These are phyloP conservation scores for Papilio helenus DNA, from an alignment of 1,140 invertebrate genomes.

Conservation along the genomic window DNA sequence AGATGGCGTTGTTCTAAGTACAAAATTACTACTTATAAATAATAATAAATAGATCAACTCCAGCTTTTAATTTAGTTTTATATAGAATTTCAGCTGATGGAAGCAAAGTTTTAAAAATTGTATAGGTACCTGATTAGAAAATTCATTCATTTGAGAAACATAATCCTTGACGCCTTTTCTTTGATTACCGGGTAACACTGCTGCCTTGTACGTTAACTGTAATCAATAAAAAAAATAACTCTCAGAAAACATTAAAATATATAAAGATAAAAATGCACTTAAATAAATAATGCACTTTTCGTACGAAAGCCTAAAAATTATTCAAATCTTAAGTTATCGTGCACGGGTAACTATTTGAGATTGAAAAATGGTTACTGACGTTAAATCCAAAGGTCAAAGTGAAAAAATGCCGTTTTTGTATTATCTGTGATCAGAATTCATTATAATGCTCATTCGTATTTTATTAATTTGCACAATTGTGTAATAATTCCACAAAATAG, in stretches of 20 bases:
- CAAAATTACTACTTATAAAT: background rate
- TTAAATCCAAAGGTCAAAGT: no score
- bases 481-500: no score
- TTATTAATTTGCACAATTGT: no score
- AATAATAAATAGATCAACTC: no score
- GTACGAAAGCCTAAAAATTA: background rate
- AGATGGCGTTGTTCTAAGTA: background rate
- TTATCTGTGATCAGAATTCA: no score
- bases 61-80: no score
- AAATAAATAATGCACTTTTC: no score
- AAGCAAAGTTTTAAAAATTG: background rate
- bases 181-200: background rate
- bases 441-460: no score
- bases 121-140: background rate
- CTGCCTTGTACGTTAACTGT: slow-evolving; percentile 9
- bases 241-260: no score
- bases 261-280: no score
- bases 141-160: background rate
- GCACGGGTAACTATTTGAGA: background rate
- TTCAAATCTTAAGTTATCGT: background rate
- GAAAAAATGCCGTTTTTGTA: background rate
- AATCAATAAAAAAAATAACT: background rate
- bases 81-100: no score
- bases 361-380: background rate
- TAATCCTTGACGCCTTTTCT: slow-evolving; percentile 16